Base-by-base conservation (phyloP, 2,797 vertebrate genomes). In the Gymnothorax javanicus region DNA sequence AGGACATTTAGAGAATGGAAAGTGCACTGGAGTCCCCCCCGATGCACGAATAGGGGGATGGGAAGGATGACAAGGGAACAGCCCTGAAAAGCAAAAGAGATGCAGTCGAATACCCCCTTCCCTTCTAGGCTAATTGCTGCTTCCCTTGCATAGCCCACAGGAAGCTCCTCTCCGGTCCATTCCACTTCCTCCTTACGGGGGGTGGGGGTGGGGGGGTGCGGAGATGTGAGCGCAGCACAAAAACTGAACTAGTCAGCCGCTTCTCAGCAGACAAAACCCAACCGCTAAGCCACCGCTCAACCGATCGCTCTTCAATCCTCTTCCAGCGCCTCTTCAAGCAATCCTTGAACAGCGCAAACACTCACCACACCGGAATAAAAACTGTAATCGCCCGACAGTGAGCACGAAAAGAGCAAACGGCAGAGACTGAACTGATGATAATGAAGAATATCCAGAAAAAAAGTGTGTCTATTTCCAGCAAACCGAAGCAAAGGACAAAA, bases 101-200 rank as follows among this genome's bases (percentile, higher is more conserved):
- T 57, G 58, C 85, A 86, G 71, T 86, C 12, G 50, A 50, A 73
- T 27, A 33, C 56, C 77, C 59, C 60, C 60, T 4, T 13, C 60
- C 62, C 62, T n/a, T 58, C 50, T 23, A 7, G 33, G 84, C 87
- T 64, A 87, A 85, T 82, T 90, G 91, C 89, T 91, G 89, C 88
- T 94, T 94, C 91, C 93, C 92, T 92, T 93, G 91, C 88, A 91
- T 92, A 92, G 92, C 93, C 92, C 90, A 93, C 93, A 96, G 94
- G 94, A 95, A 95, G 91, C 93, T 79, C 91, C 92, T 92, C 93
- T 93, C 91, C 91, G 93, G 91, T 77, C 69, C 85, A 91, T 91
- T 90, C 89, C 90, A 93, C 92, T 95, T 95, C 92, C 93, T 95
- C 89, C 91, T 94, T 83, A 90, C 90, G 90, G 88, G 93, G 90